Evolutionary conservation across 2,113 vertebrate genomes (phyloP).

Genomic region (Gambusia affinis): DNA sequence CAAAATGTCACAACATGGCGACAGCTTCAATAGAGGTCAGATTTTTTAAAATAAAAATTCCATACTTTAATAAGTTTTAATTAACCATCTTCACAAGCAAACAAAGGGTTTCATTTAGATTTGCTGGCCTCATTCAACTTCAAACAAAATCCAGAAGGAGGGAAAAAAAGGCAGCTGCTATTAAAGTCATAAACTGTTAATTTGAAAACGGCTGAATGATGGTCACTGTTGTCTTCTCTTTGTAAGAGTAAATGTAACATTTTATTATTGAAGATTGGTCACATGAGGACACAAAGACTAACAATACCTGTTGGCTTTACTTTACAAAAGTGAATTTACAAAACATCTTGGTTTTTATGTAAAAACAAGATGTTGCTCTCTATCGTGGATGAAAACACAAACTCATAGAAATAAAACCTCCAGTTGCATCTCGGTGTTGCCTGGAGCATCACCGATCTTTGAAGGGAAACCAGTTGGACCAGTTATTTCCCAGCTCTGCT

Average conservation of each 20-base stretch:
- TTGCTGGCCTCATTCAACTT: conserved; percentile 44
- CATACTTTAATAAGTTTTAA: conserved; percentile 35
- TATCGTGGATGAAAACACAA: not conserved
- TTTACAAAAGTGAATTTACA: too few species aligned
- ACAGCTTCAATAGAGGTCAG: too few species aligned
- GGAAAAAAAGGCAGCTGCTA: conserved; percentile 41
- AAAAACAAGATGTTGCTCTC: not conserved
- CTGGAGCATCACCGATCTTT: conserved; percentile 13
- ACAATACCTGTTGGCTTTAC: not conserved
- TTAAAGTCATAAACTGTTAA: conserved; percentile 43
- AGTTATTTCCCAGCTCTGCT: conserved; percentile 40
- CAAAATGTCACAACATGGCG: too few species aligned
- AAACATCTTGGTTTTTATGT: too few species aligned
- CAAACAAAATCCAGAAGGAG: conserved; percentile 67
- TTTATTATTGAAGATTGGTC: not conserved
- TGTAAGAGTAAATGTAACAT: not conserved
- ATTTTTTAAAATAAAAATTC: too few species aligned
- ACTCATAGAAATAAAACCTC: conserved; percentile 26
- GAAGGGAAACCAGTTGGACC: conserved; percentile 52
- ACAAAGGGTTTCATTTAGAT: conserved; percentile 55
- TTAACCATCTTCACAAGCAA: conserved; percentile 55
- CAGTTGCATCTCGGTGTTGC: conserved; percentile 4
- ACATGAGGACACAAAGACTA: not conserved
- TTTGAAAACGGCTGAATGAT: conserved; percentile 24
- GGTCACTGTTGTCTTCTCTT: not conserved